Base-by-base conservation (phyloP, 2,888 invertebrate genomes). In the Nasonia oneida region DNA sequence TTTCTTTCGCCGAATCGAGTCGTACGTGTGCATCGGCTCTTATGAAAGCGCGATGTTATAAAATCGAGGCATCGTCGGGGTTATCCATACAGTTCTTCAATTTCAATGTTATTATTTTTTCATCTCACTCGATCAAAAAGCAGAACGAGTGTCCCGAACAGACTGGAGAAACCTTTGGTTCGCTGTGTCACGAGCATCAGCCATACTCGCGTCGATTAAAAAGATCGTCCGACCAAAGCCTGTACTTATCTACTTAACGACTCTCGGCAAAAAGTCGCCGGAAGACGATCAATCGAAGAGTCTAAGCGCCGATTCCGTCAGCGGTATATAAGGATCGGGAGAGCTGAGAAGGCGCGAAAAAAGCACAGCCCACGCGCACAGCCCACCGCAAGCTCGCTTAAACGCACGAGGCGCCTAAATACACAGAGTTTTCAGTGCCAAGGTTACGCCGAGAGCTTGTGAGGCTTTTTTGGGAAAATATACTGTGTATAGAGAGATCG, bases 381-480 rank as follows among this genome's bases (percentile, higher is more conserved):
- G 23, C 23, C 23, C 23, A 23, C 23, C 6, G 1, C 0, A 37
- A 37, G 37, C 42, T 39, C 15, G 10, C 47, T 8, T 12, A 47
- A 1, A 10, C 5, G n/a, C 42, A 5, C 42, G 42, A 37, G 15
- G 23, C 29, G 73, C 73, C 42, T 39, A 73, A 42, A 42, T n/a
- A 8, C 73, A n/a, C n/a, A n/a, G 29, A 29, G 8, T 77, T 83
- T 78, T 77, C 83, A 83, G 61, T 83, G 73, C 77, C 83, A 83
- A 83, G 83, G 83, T 33, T 50, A 64, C 6, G 8, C 8, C 10
- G 3, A 23, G 3, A 33, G 67, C 42, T 18, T 42, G 39, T 3
- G 42, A 5, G 6, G 42, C 10, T 47, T 47, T 47, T 29, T 29
- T 29, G 29, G 29, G 29, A 29, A 29, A 29, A 29, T 29, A 29